Evolutionary conservation across 2,113 vertebrate species (phyloP).

Genomic region (Lepus americanus): DNA sequence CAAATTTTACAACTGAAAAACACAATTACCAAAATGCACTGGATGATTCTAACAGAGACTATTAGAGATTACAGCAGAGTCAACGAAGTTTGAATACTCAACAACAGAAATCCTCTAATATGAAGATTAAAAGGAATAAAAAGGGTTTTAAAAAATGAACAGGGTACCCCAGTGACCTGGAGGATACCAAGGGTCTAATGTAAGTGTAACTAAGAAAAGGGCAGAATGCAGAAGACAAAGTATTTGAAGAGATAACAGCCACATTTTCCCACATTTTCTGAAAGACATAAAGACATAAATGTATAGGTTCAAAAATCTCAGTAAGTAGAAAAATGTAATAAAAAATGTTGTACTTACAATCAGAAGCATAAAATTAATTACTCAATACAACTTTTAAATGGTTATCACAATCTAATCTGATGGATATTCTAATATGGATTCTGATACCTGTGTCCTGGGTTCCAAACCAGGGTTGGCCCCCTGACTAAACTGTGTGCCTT

Average conservation of each 20-base stretch:
- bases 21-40: not conserved
- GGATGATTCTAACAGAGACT: not conserved
- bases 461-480: not conserved
- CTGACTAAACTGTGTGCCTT: not conserved
- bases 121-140: not conserved
- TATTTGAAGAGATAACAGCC: not conserved
- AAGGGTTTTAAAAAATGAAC: not conserved
- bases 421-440: not conserved
- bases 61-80: not conserved
- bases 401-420: slow-evolving; percentile 24
- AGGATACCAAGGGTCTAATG: not conserved
- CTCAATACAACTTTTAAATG: slow-evolving; percentile 13
- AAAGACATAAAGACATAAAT: slow-evolving; percentile 5
- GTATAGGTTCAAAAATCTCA: not conserved
- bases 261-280: slow-evolving; percentile 5
- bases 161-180: not conserved
- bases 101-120: not conserved
- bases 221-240: not conserved
- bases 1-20: slow-evolving; percentile 7
- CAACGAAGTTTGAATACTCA: not conserved
- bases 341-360: slow-evolving; percentile 29
- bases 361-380: not conserved
- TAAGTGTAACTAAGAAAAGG: not conserved
- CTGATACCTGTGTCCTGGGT: not conserved
- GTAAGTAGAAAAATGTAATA: slow-evolving; percentile 13